A percentile compares a stretch with the other conserved stretches of the same genome.
Evolutionary conservation across 2,797 vertebrate genomes (phyloP).

Genomic region (Glyptemys insculpta): DNA sequence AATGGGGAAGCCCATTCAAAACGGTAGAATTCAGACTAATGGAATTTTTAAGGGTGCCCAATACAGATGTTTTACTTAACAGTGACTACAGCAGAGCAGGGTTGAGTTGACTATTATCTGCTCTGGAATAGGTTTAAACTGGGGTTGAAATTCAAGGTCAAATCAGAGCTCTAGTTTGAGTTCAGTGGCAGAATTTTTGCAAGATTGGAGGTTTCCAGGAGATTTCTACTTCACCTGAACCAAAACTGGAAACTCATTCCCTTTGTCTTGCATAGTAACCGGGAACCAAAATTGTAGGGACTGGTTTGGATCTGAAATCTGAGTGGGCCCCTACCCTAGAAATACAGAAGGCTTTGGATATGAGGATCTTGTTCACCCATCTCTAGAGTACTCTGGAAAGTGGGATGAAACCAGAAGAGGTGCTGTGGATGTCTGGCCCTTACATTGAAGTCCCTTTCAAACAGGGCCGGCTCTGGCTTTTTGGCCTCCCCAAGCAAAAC

Average conservation of each 20-base stretch:
- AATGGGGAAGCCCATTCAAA: neutral
- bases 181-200: neutral
- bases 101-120: neutral
- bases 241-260: constrained; percentile 4
- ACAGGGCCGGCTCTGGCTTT: neutral
- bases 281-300: neutral
- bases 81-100: neutral
- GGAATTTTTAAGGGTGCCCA: neutral
- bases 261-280: neutral
- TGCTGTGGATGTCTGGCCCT: neutral
- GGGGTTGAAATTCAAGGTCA: neutral
- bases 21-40: accelerated
- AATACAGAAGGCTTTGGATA: neutral
- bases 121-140: neutral
- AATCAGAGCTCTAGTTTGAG: neutral
- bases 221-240: constrained; percentile 20
- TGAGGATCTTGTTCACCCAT: neutral
- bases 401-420: neutral
- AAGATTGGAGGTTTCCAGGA: neutral
- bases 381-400: neutral
- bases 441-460: neutral
- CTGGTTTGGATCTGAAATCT: constrained; percentile 21
- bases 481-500: no score
- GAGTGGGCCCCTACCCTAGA: neutral
- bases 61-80: accelerated